These are phyloP conservation scores for Limnephilus lunatus DNA, from an alignment of 2,888 invertebrate genomes.

Conservation along the genomic window DNA sequence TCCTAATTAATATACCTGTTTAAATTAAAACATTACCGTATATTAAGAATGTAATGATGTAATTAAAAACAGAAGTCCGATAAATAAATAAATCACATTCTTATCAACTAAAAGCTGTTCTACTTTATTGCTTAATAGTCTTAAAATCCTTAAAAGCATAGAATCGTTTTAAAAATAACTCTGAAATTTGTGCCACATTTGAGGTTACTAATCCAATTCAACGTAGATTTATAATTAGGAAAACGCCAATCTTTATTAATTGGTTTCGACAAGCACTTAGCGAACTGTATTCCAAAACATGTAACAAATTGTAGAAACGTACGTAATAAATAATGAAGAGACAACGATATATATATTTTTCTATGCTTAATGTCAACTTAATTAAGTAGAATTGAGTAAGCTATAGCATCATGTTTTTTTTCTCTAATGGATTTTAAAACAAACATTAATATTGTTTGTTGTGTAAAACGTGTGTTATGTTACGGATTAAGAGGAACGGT, in stretches of 20 bases:
- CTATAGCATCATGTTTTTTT: background rate
- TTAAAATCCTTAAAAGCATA: no score
- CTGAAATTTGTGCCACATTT: background rate
- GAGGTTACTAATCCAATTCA: background rate
- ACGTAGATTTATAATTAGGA: background rate
- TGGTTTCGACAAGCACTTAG: background rate
- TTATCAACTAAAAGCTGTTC: conserved; percentile 3
- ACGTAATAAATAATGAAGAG: no score
- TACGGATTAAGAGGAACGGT: no score
- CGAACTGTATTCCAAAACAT: background rate
- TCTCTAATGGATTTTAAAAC: background rate
- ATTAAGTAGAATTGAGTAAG: background rate
- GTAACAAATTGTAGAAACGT: background rate
- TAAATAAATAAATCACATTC: background rate
- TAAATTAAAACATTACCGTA: background rate
- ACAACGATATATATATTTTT: background rate
- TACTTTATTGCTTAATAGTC: background rate
- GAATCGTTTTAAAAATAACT: background rate
- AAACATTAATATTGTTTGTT: background rate
- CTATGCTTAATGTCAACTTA: background rate
- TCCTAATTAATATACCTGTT: background rate
- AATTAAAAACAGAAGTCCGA: background rate
- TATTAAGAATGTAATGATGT: background rate
- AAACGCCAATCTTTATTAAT: background rate
- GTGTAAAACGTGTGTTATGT: background rate